Base-by-base conservation (phyloP, 2,888 invertebrate genomes). In the Meandrusa payeni region DNA sequence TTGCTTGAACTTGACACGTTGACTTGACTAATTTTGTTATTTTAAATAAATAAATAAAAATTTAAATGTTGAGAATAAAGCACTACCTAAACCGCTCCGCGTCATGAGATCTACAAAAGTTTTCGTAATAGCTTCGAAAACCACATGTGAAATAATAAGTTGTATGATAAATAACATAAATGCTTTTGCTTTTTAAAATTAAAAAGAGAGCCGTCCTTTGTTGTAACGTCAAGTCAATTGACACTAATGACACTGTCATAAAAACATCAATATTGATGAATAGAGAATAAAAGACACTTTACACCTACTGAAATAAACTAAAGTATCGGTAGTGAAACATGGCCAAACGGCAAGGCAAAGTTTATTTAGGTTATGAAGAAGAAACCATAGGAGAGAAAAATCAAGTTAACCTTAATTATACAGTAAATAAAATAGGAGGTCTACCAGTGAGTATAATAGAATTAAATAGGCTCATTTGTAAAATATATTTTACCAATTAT, bases 341-440 rank as follows among this genome's bases (percentile, higher is more conserved):
- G 85, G 83, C 85, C 68, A 92, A 78, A 66, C 68, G 89, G 69
- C 89, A 85, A 51, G 82, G 88, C 26, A 91, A 89, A 68, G 90
- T 94, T 41, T 91, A 93, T 67, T 79, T 95, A 60, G 95, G 95
- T 20, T 95, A 91, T 61, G 94, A 94, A 68, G 95, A 95, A 70
- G 95, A 95, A 76, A 77, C 85, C 40, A 90, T 95, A 48, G 88
- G 89, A 44, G 94, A 94, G 28, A 94, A 94, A 74, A 89, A 93
- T 73, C 89, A 90, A 56, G 81, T 85, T 6, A 69, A 89, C 42
- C 76, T 93, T 19, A 92, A 91, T 73, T 94, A 91, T 69, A 91
- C 91, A 19, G 90, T 93, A 17, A 95, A 95, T 75, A 96, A 96
- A 91, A 91, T 95, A 51, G 95, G 96, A 55, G 96, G 95, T 50